Base-by-base conservation (phyloP, 2,113 vertebrate genomes). In the Onychostoma macrolepis region DNA sequence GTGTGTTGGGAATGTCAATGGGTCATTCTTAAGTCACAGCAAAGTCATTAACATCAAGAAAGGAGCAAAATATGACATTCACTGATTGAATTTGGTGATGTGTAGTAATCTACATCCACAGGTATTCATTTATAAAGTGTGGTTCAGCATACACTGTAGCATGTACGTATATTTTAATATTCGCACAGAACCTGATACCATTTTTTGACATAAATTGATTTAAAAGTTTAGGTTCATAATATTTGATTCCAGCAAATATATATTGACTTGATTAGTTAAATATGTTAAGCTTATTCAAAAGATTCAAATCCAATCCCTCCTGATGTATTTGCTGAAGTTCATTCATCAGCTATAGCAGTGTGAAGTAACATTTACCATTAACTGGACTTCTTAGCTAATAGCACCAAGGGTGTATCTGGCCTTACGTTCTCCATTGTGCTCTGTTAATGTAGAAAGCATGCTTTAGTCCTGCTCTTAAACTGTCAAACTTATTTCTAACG, bases 341-440 rank as follows among this genome's bases (percentile, higher is more conserved):
- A 61, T 72, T 33, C 50, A 45, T 65, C 56, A 76, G 24, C 7
- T 33, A 41, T 12, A 11, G 24, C 24, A 26, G 7, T 24, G n/a
- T 26, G 24, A 74, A 76, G 50, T 85, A 53, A 85, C 36, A 61
- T 61, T 74, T 58, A 76, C 50, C 24, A 15, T 61, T 28, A n/a
- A 10, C 33, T 58, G 71, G 4, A 45, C 50, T 63, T 28, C 24
- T 26, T 6, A 11, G 12, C 26, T 28, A 45, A 33, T 53, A 78
- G 45, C 76, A 53, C 26, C 26, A 38, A 41, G 30, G 24, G 24
- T 41, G 41, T 38, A 74, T 41, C 21, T 74, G 19, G 8, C 38
- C 1, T 50, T 48, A 13, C 4, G 1, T 38, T 74, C 48, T 43
- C 21, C 13, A 56, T 8, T 58, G 6, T 1, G 13, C 19, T 58